Evolutionary conservation across 2,888 invertebrate genomes (phyloP), one percentile per base, ranked within the genome.

Genomic region (Callimorpha dominula): DNA sequence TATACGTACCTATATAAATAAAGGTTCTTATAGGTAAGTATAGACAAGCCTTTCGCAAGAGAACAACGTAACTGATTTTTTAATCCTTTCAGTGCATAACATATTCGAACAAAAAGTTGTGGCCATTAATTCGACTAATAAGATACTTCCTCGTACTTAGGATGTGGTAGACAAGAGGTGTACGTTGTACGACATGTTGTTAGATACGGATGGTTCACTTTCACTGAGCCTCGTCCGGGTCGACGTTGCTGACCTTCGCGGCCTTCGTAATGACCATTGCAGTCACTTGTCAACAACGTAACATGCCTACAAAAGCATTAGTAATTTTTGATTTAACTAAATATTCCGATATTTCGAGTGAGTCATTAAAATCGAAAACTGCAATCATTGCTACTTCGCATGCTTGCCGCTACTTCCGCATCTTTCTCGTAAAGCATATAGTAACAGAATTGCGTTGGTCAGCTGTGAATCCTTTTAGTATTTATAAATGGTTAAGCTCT

Each of bases 361-460:
- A 80, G 72, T 77, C 80, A 83, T 68, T 75, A 49, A 31, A 81
- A 77, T 77, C 67, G 75, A 76, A 80, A 81, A 79, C 82, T 83
- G 79, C 77, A 83, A 85, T 85, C 83, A 74, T 74, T 79, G 78
- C 79, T 79, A 89, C 88, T 88, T 88, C 85, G 86, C 85, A 86
- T 87, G 82, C 82, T 81, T 72, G 76, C 75, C 75, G 74, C 81
- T 77, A 86, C 87, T 91, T 92, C 91, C 91, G 90, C 84, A 84
- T 91, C 80, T 87, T 84, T 79, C 77, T 76, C 75, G 78, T 81
- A 84, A 83, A 76, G 79, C 84, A 84, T 62, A 65, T 74, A 76
- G 17, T 72, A 76, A 49, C 42, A 71, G 57, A 65, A 68, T 75
- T 72, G 40, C 54, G 62, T 40, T 52, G 54, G 65, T 54, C 65